phyloP scores from a whole-genome alignment of 2,797 vertebrate genomes.

The Labeo calbasu region DNA sequence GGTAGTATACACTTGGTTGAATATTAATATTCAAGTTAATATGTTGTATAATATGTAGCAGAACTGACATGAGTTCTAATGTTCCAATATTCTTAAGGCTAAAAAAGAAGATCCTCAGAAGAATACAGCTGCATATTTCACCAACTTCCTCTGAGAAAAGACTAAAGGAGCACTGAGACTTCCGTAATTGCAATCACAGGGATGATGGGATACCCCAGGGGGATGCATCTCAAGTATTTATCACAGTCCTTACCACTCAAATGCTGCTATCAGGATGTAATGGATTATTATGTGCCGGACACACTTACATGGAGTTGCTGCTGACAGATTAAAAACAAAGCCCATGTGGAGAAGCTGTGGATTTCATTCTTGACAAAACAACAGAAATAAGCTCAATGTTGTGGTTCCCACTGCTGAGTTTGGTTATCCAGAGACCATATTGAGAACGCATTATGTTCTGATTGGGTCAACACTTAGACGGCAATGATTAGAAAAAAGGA shows the following conservation, averaged over 20 bases:
- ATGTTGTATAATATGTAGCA: not conserved
- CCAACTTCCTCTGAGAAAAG: conserved; percentile 52
- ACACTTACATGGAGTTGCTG: not conserved
- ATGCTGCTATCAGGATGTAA: not conserved
- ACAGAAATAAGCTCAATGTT: conserved; percentile 3
- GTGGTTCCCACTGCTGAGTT: conserved; percentile 25
- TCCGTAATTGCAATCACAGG: conserved; percentile 68
- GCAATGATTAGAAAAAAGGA: conserved; percentile 49
- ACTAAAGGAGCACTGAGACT: conserved; percentile 61
- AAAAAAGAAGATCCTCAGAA: not conserved
- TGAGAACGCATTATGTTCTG: conserved; percentile 43
- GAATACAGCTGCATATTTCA: not conserved
- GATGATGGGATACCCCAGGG: conserved; percentile 65
- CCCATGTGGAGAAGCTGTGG: not conserved
- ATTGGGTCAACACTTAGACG: conserved; percentile 39
- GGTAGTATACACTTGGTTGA: not conserved
- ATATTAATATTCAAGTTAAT: not conserved
- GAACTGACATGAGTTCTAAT: not conserved
- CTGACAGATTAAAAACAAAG: conserved; percentile 28
- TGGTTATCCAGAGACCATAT: conserved; percentile 28
- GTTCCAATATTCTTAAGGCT: not conserved
- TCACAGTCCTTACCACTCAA: not conserved
- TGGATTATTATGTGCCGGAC: not conserved
- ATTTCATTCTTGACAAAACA: not conserved
- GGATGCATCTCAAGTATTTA: conserved; percentile 49